These are phyloP conservation scores for Mus spicilegus DNA, from an alignment of 2,113 vertebrate species.

Conservation along the genomic window DNA sequence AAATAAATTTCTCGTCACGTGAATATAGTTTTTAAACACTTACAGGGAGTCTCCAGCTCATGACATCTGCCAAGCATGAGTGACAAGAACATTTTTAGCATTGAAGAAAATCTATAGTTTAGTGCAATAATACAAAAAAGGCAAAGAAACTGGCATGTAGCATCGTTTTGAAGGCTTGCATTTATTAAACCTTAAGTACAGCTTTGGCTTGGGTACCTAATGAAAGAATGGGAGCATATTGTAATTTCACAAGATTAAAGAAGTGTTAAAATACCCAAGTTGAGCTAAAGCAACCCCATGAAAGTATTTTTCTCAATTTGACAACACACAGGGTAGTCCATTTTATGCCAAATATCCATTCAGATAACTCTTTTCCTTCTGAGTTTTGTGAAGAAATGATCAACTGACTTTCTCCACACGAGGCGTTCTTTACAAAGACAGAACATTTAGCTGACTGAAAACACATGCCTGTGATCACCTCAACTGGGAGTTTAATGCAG, in stretches of 20 bases:
- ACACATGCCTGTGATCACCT: neutral
- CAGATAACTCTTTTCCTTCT: neutral
- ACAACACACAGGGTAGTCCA: neutral
- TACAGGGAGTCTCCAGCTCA: constrained; percentile 54
- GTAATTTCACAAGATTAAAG: neutral
- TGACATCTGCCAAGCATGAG: constrained; percentile 68
- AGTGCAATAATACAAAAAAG: constrained; percentile 6
- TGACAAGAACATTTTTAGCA: constrained; percentile 58
- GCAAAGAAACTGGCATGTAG: neutral
- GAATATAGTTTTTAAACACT: constrained; percentile 67
- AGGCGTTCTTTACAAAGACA: neutral
- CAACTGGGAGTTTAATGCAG: neutral
- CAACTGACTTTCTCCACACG: neutral
- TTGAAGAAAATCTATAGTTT: constrained; percentile 56
- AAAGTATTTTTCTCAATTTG: constrained; percentile 55
- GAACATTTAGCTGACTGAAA: neutral
- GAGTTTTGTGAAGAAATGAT: neutral
- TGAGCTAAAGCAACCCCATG: neutral
- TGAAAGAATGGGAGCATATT: neutral
- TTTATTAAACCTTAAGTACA: constrained; percentile 39
- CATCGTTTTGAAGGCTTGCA: constrained; percentile 42
- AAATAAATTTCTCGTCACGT: constrained; percentile 73
- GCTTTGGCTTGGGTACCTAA: neutral
- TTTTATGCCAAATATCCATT: neutral
- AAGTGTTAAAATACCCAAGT: neutral